Base-by-base conservation (phyloP, 2,113 vertebrate species). In the Burhinus bistriatus region DNA sequence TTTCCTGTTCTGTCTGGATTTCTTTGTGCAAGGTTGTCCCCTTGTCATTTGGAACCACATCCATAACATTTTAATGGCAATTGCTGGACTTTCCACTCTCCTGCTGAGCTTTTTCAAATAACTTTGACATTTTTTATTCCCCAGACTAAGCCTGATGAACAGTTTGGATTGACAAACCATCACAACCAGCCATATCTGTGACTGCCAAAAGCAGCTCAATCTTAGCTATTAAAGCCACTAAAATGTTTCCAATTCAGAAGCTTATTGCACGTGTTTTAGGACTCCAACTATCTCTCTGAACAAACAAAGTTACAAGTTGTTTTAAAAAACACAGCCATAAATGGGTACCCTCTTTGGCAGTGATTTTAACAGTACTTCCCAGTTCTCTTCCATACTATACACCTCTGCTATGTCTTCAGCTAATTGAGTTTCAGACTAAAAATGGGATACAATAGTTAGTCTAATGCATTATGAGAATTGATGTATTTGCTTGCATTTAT, bases 61-160 rank as follows among this genome's bases (percentile, higher is more conserved):
- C 69, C 61, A 34, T 73, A 92, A 89, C 81, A 87, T 96, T 96
- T 95, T 87, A 87, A 62, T 61, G 83, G 73, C 83, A 95, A 57
- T 26, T 84, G 26, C 73, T 91, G 61, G 47, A 83, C 59, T 38
- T 73, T 75, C n/a, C 42, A 30, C 30, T 62, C n/a, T 75, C 51
- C 42, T 51, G 54, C 22, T 71, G 51, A 91, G 38, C 45, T 78
- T 59, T 62, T 68, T 93, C 14, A 55, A 57, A 62, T 81, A 93
- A 81, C 44, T 93, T 47, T 27, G 64, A 91, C 68, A 25, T 62
- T 49, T 89, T 80, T 91, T 93, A 54, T 83, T 84, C 83, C 18
- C 45, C 12, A 38, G 23, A 34, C 58, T 73, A 72, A 83, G 25
- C 11, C 44, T 42, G 25, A 70, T 49, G 25, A 90, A 17, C 21